These are phyloP conservation scores for Troides helena DNA, from an alignment of 2,888 invertebrate genomes.

Conservation along the genomic window DNA sequence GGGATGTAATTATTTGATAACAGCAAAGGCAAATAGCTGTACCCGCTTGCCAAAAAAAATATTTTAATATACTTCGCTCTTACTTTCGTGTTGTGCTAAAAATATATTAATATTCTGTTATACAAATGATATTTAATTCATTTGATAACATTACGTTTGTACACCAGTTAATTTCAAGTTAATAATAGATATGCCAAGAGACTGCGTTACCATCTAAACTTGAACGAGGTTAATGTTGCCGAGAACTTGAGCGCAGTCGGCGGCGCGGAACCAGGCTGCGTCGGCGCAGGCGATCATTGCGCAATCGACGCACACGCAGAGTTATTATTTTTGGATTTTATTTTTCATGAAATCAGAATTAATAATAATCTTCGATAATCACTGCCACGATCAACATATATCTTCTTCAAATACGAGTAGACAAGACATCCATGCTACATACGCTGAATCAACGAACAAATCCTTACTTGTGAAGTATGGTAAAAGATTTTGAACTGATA, in stretches of 20 bases:
- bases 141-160: neutral
- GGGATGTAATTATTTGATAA: no score
- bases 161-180: neutral
- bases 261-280: constrained; percentile 45
- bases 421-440: neutral
- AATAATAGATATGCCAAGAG: constrained; percentile 4
- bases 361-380: neutral
- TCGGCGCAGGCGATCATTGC: constrained; percentile 53
- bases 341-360: neutral
- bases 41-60: no score
- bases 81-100: no score
- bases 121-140: neutral
- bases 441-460: no score
- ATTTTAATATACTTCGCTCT: no score
- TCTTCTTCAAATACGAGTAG: neutral
- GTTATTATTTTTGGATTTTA: neutral
- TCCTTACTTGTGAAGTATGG: no score
- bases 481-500: no score
- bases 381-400: neutral
- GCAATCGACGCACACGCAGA: constrained; percentile 55
- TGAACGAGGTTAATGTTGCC: constrained; percentile 67
- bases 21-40: no score
- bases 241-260: constrained; percentile 64
- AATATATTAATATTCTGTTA: neutral
- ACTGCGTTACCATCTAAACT: constrained; percentile 8